Percentiles rank a stretch among this genome's conserved stretches.
Evolutionary conservation across 2,113 vertebrate species (phyloP).

Genomic region (Butorides virescens): DNA sequence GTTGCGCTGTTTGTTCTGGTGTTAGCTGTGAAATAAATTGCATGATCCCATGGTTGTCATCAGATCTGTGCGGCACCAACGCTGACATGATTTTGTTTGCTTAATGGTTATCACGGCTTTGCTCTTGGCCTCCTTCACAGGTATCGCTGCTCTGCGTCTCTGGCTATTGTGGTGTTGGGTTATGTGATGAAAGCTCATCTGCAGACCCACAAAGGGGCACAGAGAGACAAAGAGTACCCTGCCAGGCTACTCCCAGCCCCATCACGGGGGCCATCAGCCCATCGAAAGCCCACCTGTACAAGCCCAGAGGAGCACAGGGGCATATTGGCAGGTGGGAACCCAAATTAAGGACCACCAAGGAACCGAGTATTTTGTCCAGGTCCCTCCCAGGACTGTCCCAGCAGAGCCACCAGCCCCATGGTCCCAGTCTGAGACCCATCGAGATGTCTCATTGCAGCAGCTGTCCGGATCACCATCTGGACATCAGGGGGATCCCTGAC

Average conservation of each 20-base stretch:
- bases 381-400: background rate
- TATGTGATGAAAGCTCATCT: background rate
- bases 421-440: accelerated
- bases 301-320: background rate
- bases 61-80: accelerated
- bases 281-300: background rate
- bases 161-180: background rate
- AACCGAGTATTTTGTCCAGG: background rate
- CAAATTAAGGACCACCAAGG: background rate
- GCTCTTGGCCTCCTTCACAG: accelerated
- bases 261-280: accelerated
- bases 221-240: background rate
- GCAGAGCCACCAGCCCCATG: accelerated
- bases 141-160: background rate
- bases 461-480: background rate
- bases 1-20: accelerated
- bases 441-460: background rate
- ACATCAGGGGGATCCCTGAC: background rate
- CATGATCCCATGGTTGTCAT: accelerated
- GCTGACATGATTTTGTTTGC: background rate
- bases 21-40: background rate
- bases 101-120: background rate
- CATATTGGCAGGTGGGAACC: background rate
- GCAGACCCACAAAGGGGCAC: background rate
- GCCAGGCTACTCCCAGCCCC: background rate